phyloP scores from a whole-genome alignment of 2,113 vertebrate species.

The Vidua chalybeata region DNA sequence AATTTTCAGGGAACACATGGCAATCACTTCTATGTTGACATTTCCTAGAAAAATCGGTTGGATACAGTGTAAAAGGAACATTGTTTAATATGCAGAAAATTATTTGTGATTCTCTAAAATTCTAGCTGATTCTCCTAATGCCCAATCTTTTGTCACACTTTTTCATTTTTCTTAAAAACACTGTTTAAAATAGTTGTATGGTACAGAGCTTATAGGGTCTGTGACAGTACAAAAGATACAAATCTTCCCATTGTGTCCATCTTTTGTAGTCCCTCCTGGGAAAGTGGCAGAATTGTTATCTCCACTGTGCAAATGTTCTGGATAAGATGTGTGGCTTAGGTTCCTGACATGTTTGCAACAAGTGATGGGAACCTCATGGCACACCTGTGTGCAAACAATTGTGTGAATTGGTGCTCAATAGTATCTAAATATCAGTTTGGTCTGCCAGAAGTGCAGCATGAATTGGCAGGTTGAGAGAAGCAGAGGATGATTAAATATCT shows the following conservation, averaged over 20 bases:
- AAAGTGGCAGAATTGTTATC: background rate
- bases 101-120: background rate
- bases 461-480: constrained; percentile 55
- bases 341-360: background rate
- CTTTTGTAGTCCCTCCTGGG: background rate
- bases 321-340: background rate
- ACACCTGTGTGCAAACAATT: constrained; percentile 27
- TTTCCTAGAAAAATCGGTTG: constrained; percentile 45
- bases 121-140: background rate
- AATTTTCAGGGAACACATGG: constrained; percentile 59
- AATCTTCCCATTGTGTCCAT: background rate
- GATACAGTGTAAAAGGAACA: constrained; percentile 1
- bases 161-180: background rate
- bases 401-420: background rate
- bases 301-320: background rate
- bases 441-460: constrained; percentile 31
- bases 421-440: constrained; percentile 18
- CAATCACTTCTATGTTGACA: constrained; percentile 47
- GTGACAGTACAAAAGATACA: background rate
- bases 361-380: background rate
- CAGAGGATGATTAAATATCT: constrained; percentile 20
- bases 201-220: background rate
- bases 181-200: background rate
- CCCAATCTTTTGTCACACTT: background rate
- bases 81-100: constrained; percentile 11